Evolutionary conservation across 2,797 vertebrate species (phyloP).

Genomic region (Nasua narica): DNA sequence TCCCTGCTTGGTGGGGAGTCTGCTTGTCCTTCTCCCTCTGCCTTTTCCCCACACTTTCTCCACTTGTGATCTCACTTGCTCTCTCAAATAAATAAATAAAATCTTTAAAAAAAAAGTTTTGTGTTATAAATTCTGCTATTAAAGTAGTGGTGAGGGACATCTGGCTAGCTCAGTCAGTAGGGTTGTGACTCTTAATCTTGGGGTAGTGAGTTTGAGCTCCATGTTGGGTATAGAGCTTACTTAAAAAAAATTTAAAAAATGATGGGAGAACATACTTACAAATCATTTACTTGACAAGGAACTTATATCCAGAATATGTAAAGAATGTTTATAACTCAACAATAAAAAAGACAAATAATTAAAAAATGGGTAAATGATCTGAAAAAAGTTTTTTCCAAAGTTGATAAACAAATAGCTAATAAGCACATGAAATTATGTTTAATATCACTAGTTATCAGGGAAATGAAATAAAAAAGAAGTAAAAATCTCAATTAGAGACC

Average conservation of each 20-base stretch:
- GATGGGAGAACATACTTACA: background rate
- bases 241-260: background rate
- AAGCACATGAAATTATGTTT: background rate
- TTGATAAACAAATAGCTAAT: background rate
- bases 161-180: background rate
- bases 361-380: background rate
- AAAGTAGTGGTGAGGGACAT: background rate
- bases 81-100: background rate
- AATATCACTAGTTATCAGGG: background rate
- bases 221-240: background rate
- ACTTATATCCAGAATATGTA: background rate
- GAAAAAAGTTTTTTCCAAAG: background rate
- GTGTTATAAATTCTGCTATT: background rate
- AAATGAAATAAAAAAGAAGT: background rate
- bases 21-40: too few species aligned
- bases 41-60: too few species aligned
- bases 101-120: background rate
- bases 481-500: background rate
- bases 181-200: background rate
- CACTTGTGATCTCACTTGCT: background rate
- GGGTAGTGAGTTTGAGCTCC: background rate
- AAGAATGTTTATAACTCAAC: background rate
- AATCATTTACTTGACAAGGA: background rate
- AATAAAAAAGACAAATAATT: background rate
- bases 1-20: too few species aligned